These are phyloP conservation scores for Tachyglossus aculeatus DNA, from an alignment of 2,797 vertebrate species.

Conservation along the genomic window DNA sequence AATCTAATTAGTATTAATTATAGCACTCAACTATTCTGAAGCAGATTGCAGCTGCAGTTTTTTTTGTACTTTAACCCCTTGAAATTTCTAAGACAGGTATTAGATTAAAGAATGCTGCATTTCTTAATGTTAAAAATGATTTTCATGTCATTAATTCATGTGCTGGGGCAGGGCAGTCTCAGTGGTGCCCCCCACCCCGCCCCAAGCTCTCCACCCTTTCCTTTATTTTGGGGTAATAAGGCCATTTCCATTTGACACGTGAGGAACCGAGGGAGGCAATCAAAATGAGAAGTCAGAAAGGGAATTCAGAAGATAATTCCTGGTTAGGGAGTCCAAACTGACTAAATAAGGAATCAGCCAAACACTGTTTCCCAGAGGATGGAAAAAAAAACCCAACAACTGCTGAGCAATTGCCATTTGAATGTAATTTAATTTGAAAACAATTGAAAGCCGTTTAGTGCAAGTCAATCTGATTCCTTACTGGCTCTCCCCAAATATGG, in stretches of 20 bases:
- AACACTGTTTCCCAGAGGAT: not conserved
- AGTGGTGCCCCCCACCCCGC: not conserved
- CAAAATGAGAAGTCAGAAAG: too few species aligned
- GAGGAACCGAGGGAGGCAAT: not conserved
- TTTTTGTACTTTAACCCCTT: constrained; percentile 11
- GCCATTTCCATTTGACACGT: not conserved
- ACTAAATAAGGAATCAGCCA: not conserved
- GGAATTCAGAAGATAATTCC: too few species aligned
- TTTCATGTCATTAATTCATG: constrained; percentile 26
- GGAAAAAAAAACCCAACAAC: not conserved
- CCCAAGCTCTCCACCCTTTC: too few species aligned
- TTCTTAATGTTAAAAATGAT: constrained; percentile 23
- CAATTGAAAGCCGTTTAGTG: too few species aligned
- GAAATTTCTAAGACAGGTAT: constrained; percentile 44
- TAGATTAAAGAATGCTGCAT: constrained; percentile 23
- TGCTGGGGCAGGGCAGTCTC: too few species aligned
- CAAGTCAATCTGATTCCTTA: too few species aligned
- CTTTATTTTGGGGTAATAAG: not conserved
- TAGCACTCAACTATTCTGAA: constrained; percentile 42
- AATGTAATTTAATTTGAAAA: too few species aligned
- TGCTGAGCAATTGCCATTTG: too few species aligned
- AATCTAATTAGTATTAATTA: constrained; percentile 57
- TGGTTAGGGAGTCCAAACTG: not conserved
- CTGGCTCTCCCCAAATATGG: not conserved
- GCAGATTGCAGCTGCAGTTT: constrained; percentile 40